Conservation (phyloP, 1,140 invertebrate genomes). For the Potamilus streckersoni region DNA sequence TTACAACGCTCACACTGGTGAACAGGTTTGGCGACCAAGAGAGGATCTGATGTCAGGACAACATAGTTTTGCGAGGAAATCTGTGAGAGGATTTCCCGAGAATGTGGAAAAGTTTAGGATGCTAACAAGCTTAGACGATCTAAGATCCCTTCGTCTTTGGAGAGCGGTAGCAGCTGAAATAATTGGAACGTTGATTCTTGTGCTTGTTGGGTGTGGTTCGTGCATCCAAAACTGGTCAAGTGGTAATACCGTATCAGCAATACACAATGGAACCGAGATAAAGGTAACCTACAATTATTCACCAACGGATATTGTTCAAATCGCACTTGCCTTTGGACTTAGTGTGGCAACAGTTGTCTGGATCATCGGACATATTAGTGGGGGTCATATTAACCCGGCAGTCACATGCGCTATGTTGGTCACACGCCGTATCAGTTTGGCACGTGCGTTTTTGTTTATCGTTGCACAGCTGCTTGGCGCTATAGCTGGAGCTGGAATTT, state of each 20-base stretch:
- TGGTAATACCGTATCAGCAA: not conserved
- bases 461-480: not conserved
- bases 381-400: not conserved
- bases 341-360: not conserved
- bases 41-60: too few species aligned
- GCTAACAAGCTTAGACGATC: not conserved
- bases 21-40: too few species aligned
- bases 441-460: not conserved
- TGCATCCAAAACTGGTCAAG: not conserved
- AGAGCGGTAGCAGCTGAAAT: not conserved
- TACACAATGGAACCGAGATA: too few species aligned
- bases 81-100: too few species aligned
- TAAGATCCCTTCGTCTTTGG: not conserved
- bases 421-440: not conserved
- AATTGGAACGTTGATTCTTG: not conserved
- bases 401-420: not conserved
- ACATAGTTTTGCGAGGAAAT: too few species aligned
- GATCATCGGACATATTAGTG: not conserved
- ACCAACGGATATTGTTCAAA: not conserved
- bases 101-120: not conserved
- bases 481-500: not conserved
- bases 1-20: too few species aligned
- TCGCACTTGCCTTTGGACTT: not conserved
- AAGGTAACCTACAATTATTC: too few species aligned
- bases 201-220: not conserved